A percentile compares a stretch with the other conserved stretches of the same genome.
phyloP scores from a whole-genome alignment of 2,797 vertebrate species.

The Varecia variegata region DNA sequence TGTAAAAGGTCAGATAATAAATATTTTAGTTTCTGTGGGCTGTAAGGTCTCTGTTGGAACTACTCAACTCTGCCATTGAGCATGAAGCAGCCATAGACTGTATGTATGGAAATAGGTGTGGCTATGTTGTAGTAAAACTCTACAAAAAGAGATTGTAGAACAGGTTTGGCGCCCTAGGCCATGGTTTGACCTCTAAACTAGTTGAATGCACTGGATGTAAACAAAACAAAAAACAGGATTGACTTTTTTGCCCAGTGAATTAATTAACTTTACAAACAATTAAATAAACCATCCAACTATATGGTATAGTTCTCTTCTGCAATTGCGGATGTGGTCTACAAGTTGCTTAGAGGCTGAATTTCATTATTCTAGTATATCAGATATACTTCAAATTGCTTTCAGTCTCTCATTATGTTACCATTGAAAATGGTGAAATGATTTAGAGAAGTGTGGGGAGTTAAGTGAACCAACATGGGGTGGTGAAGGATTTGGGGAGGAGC shows the following conservation, averaged over 20 bases:
- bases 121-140: not conserved
- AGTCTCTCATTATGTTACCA: not conserved
- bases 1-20: not conserved
- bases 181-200: not conserved
- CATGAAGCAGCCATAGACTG: not conserved
- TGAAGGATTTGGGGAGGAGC: not conserved
- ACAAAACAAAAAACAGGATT: not conserved
- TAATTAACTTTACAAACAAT: constrained; percentile 41
- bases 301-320: not conserved
- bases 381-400: not conserved
- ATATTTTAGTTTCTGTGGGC: not conserved
- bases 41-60: not conserved
- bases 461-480: not conserved
- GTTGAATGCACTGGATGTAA: not conserved
- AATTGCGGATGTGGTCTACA: not conserved
- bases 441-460: not conserved
- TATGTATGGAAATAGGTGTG: not conserved
- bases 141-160: not conserved
- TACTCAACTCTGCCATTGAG: not conserved
- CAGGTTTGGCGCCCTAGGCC: not conserved
- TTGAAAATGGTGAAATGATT: not conserved
- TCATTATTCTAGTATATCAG: not conserved
- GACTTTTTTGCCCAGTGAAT: not conserved
- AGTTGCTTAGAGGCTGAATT: constrained; percentile 26
- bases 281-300: not conserved